These are phyloP conservation scores for Drosophila asahinai DNA, from an alignment of 1,140 invertebrate species.

Conservation along the genomic window DNA sequence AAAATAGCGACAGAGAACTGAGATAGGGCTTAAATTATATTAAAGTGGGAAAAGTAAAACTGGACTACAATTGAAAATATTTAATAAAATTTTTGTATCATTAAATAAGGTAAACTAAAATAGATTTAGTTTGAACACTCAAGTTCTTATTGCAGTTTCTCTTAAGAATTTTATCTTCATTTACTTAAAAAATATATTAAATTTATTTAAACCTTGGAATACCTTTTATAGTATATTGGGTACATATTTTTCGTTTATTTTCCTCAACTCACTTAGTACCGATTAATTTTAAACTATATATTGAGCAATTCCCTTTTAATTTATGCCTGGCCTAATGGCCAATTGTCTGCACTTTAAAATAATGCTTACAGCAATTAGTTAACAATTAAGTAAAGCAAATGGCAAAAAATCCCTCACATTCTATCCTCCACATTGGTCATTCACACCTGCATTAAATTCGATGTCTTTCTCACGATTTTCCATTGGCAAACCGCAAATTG, in stretches of 20 bases:
- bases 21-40: neutral
- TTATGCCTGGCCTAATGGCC: conserved; percentile 13
- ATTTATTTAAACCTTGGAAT: neutral
- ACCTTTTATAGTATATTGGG: neutral
- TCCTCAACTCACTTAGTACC: neutral
- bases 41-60: neutral
- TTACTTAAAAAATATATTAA: neutral
- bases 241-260: neutral
- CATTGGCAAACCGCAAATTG: conserved; percentile 62
- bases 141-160: neutral
- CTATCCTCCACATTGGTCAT: conserved; percentile 72
- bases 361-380: conserved; percentile 22
- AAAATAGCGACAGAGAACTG: neutral
- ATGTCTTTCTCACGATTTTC: conserved; percentile 52
- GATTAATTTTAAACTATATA: conserved; percentile 4
- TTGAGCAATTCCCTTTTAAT: conserved; percentile 10
- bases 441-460: conserved; percentile 57
- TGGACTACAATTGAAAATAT: neutral
- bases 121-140: neutral
- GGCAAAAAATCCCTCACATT: conserved; percentile 43
- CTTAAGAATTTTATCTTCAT: neutral
- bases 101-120: too few species aligned
- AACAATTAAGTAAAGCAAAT: conserved; percentile 31
- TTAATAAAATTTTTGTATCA: neutral
- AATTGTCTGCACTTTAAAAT: conserved; percentile 19